Evolutionary conservation across 2,888 invertebrate genomes (phyloP), one percentile per base, ranked within the genome.

Genomic region (Marasmarcha lunaedactyla): DNA sequence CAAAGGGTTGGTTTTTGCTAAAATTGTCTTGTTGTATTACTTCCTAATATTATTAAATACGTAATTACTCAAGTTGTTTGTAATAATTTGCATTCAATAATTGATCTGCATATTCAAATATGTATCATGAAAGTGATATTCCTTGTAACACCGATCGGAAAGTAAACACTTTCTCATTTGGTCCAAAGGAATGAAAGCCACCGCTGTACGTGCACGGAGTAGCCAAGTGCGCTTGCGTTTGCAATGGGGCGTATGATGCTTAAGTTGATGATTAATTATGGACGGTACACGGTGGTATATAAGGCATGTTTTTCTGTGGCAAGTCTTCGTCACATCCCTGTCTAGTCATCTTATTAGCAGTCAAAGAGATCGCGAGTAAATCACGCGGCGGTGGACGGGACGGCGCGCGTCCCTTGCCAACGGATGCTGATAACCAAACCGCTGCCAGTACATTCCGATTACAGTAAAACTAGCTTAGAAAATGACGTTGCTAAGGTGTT

Each of bases 361-460:
- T 63, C 66, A 59, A 41, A 46, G 36, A 55, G 52, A 57, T 50
- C 46, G 46, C 55, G 58, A 57, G 73, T 73, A 60, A 63, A 70
- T 71, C 60, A 71, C 50, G 46, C 44, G 50, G 58, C 60, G 64
- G 61, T 52, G 54, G 69, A 63, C 65, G 54, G 57, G 57, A 56
- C 63, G 59, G 61, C 57, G 52, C 51, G 49, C 54, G 52, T 54
- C 49, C 51, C 20, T 50, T 64, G 64, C 66, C 67, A 63, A 63
- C 55, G 65, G 68, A 71, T 65, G 64, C 52, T 54, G 54, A 51
- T 55, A 59, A 60, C 60, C 4, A 20, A 53, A 46, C 55, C 43
- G 38, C 46, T 39, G 45, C 55, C 55, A 61, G 63, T 54, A 47
- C 7, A 56, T 49, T 55, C 53, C 57, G 60, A 56, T 55, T 56